Evolutionary conservation across 2,888 invertebrate genomes (phyloP), one percentile per base, ranked within the genome.

Genomic region (Poecilus cupreus): DNA sequence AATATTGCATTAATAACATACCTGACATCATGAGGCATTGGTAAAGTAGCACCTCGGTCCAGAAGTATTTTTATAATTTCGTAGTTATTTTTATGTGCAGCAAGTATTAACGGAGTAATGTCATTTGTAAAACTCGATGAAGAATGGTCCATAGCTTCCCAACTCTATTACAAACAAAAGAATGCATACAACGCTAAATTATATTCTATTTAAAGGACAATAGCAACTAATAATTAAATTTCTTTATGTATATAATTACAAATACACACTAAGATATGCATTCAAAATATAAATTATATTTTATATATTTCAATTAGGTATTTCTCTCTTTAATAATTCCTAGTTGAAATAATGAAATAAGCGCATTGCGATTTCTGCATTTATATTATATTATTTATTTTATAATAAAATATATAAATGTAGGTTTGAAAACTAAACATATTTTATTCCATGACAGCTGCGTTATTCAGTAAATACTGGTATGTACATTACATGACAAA

Each of bases 71-170:
- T 98, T 74, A 98, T 93, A 87, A 98, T 98, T 91, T 98, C 98
- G 89, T 98, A 98, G 91, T 98, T 98, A 91, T 98, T 98, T 89
- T 96, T 94, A 88, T 98, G 98, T 16, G 98, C 97, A 1, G 98
- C 98, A 85, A 98, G 91, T 87, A 98, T 97, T 76, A 98, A 91
- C 0, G 98, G 98, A 3, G 98, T 98, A 87, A 98, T 97, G 89
- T 98, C 98, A 0, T 96, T 94, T 0, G 98, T 98, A 90, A 98
- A 97, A 72, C 95, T 95, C 0, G 96, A 95, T 64, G 94, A 93
- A 39, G 94, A 92, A 39, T 94, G 89, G 86, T 96, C 96, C 20
- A 96, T 94, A 13, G 93, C 93, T 88, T 96, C 96, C 96, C 96
- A 96, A 88, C 96, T 96, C 96, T 94, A 85, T 18, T 87, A 85